Base-by-base conservation (phyloP, 2,113 vertebrate genomes). In the Cariama cristata region DNA sequence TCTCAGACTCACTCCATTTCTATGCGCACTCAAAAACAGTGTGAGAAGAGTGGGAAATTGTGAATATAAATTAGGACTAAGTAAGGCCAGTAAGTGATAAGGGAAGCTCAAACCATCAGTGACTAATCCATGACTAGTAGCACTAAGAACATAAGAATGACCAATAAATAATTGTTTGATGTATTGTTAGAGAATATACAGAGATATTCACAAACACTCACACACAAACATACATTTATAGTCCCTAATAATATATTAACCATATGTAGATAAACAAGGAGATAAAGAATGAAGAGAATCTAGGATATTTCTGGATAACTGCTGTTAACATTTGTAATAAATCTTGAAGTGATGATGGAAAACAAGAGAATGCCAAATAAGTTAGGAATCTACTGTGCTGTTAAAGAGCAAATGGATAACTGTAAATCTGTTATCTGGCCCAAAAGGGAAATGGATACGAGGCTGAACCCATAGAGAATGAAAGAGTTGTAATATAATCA, bases 351-450 rank as follows among this genome's bases (percentile, higher is more conserved):
- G 93, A 91, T 90, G 94, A 96, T 79, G 74, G 93, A 97, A 79
- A 91, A 76, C 38, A 47, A 83, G 91, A 63, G 84, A 90, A 93
- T 88, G 95, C 91, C 94, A 96, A 96, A 90, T 14, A 93, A 91
- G 86, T 79, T 66, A 91, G 63, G 89, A 87, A 89, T 89, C 80
- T 79, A 42, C 77, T 47, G 77, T 33, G 88, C 3, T 83, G 74
- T 68, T 93, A 73, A 94, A 91, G 73, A 93, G 84, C 42, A 93
- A 72, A 87, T 62, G 83, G 86, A 40, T 89, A 94, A 95, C 71
- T 88, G 69, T 96, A 96, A 96, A 96, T 96, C 91, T 96, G 83
- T 96, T 96, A 95, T 84, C 84, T 77, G 89, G 55, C 81, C 89
- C 79, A 88, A 95, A 95, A 88, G 44, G 47, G 62, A 96, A 93